These are phyloP conservation scores for Vombatus ursinus DNA, from an alignment of 2,113 vertebrate genomes.

Conservation along the genomic window DNA sequence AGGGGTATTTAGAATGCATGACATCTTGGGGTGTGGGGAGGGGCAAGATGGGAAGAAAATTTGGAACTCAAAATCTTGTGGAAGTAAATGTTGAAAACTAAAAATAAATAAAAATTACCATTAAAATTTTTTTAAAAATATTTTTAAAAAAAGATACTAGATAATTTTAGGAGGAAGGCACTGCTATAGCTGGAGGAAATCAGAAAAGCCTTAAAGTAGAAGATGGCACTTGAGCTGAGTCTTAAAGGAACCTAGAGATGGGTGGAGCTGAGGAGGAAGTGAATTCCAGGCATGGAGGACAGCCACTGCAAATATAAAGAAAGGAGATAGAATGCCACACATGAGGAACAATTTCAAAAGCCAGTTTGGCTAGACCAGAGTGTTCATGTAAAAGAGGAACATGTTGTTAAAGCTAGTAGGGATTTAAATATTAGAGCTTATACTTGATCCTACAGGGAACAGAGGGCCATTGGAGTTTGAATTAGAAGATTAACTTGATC, in stretches of 20 bases:
- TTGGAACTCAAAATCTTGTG: no score
- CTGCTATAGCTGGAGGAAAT: neutral
- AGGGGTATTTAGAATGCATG: no score
- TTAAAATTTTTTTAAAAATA: no score
- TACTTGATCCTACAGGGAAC: no score
- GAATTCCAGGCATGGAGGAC: neutral
- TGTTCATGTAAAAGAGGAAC: neutral
- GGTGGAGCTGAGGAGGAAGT: neutral
- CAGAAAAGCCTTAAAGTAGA: conserved; percentile 9
- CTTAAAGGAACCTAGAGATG: neutral
- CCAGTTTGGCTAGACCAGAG: neutral
- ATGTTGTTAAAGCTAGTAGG: neutral
- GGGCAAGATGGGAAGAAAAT: no score
- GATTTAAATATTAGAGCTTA: neutral
- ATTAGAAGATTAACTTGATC: neutral
- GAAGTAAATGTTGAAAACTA: no score
- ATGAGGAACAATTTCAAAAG: neutral
- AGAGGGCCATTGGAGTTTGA: no score
- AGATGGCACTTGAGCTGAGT: neutral
- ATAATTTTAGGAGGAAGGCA: conserved; percentile 1
- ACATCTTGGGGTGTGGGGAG: no score
- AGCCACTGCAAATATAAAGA: neutral
- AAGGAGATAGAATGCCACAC: neutral
- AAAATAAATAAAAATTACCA: no score
- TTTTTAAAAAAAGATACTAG: no score